Evolutionary conservation across 2,888 invertebrate genomes (phyloP).

Genomic region (Tribolium freemani): DNA sequence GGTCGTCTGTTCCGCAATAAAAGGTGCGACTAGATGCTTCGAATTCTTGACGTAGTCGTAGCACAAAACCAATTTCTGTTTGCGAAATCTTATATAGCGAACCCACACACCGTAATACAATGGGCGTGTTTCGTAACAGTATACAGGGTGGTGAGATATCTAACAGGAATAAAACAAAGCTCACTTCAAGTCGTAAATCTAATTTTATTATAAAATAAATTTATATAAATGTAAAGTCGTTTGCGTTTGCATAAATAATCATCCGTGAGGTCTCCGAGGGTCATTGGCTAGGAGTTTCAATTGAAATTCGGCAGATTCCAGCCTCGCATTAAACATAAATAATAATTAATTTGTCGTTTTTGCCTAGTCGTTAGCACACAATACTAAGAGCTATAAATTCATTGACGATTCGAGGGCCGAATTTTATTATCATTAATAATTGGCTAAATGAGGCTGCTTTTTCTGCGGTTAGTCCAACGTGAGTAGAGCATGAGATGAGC

Average conservation of each 20-base stretch:
- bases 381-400: slow-evolving; percentile 55
- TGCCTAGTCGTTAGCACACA: slow-evolving; percentile 52
- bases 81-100: slow-evolving; percentile 38
- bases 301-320: slow-evolving; percentile 41
- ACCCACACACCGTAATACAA: slow-evolving; percentile 40
- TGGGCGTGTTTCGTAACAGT: slow-evolving; percentile 24
- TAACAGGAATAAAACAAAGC: background rate
- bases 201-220: slow-evolving; percentile 31
- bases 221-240: no score
- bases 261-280: slow-evolving; percentile 33
- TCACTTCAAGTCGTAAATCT: slow-evolving; percentile 16
- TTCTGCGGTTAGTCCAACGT: slow-evolving; percentile 34
- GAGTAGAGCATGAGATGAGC: slow-evolving; percentile 40
- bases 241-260: background rate
- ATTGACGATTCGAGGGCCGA: slow-evolving; percentile 49
- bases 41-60: slow-evolving; percentile 48
- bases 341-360: slow-evolving; percentile 44
- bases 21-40: slow-evolving; percentile 53
- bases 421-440: slow-evolving; percentile 49
- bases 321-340: slow-evolving; percentile 42
- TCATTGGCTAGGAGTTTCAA: slow-evolving; percentile 39
- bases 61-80: slow-evolving; percentile 38
- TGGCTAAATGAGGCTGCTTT: slow-evolving; percentile 43
- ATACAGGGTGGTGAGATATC: background rate
- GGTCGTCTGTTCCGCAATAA: slow-evolving; percentile 5